Conservation (phyloP, 2,888 invertebrate species). For the Halictus quadricinctus region DNA sequence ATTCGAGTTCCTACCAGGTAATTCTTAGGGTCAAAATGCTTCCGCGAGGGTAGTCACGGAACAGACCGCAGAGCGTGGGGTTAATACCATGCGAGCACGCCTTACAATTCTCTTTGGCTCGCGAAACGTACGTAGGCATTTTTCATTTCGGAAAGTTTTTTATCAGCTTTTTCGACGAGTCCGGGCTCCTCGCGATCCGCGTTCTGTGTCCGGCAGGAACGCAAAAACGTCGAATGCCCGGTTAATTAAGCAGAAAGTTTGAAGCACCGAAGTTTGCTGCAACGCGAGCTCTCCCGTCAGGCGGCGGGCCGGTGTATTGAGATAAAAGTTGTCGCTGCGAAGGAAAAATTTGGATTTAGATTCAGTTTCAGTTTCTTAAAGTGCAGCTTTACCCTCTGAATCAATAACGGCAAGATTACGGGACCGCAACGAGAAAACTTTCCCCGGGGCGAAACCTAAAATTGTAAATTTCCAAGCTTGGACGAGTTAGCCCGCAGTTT, state of each 20-base stretch:
- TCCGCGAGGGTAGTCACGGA: too few species aligned
- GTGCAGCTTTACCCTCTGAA: conserved; percentile 35
- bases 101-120: not conserved
- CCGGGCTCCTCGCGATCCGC: not conserved
- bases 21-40: too few species aligned
- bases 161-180: not conserved
- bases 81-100: too few species aligned
- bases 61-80: too few species aligned
- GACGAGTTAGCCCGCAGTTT: conserved; percentile 47
- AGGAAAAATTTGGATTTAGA: conserved; percentile 32
- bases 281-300: not conserved
- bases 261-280: conserved; percentile 11
- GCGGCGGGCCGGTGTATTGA: not conserved
- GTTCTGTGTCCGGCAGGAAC: not conserved
- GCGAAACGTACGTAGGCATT: not conserved
- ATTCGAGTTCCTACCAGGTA: not conserved
- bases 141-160: not conserved
- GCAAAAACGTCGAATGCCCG: conserved; percentile 18
- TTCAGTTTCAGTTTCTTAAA: conserved; percentile 36
- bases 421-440: conserved; percentile 55
- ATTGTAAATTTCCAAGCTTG: conserved; percentile 54
- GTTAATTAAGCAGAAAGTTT: conserved; percentile 38
- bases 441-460: conserved; percentile 40
- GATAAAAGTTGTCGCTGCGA: conserved; percentile 23
- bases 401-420: conserved; percentile 52